Base-by-base conservation (phyloP, 2,888 invertebrate species). In the Agrotis clavis region DNA sequence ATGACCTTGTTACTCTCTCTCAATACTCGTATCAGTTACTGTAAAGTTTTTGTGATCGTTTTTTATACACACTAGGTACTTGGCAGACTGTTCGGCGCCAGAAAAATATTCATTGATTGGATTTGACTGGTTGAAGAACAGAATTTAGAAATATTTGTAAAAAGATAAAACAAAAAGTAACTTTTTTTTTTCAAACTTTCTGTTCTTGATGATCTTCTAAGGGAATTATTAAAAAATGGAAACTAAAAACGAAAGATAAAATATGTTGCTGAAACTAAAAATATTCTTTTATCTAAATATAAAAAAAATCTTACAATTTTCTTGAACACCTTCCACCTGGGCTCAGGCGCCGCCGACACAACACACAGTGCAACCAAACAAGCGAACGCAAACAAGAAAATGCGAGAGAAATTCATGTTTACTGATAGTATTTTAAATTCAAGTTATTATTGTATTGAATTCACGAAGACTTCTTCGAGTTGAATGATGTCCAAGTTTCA, bases 241-340 rank as follows among this genome's bases (percentile, higher is more conserved):
- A 30, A 30, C 30, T 30, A 4, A 30, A 7, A 35, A 35, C 35
- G 7, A 35, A 1, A 35, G 35, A 35, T 35, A 7, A 35, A 35
- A 6, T 35, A 35, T 35, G 11, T 11, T 11, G 9, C 35, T 7
- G 0, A 14, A 63, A 11, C 6, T 3, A 21, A 35, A n/a, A 16
- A 3, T 1, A 7, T 25, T 1, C 30, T 2, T 30, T 5, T 30
- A 30, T 0, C 9, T 41, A 41, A 41, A 41, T 41, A 41, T 9
- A 11, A 9, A 41, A 35, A 30, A 56, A 35, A 45, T 61, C 91
- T 92, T 84, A 93, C 93, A 86, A 93, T 81, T 89, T 90, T 93
- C 81, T 93, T 93, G 68, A 92, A 92, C 16, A 90, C 69, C 67
- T 90, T 93, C 92, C 92, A 92, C 70, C 85, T 87, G 0, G 93